These are phyloP conservation scores for Pseudococcus longispinus DNA, from an alignment of 2,888 invertebrate genomes.

Conservation along the genomic window DNA sequence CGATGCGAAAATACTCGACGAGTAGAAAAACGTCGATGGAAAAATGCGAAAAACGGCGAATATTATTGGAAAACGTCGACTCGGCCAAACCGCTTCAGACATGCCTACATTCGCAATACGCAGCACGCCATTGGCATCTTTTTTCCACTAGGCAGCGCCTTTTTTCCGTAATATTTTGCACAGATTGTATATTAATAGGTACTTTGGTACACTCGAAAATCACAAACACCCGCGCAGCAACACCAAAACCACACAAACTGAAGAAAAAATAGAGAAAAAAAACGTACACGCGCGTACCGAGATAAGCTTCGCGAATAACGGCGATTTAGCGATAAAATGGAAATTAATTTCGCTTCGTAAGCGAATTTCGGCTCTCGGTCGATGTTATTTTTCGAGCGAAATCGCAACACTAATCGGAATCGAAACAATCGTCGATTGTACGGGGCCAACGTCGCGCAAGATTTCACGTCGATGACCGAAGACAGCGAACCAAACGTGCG, in stretches of 20 bases:
- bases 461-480: constrained; percentile 16
- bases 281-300: background rate
- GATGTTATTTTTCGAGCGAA: background rate
- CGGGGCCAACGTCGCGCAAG: background rate
- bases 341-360: background rate
- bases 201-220: background rate
- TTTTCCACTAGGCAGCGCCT: background rate
- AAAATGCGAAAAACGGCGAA: background rate
- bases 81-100: constrained; percentile 24
- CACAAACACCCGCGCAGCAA: background rate
- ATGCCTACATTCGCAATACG: constrained; percentile 22
- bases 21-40: constrained; percentile 12
- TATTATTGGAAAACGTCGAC: constrained; percentile 29
- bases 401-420: constrained; percentile 8
- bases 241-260: background rate
- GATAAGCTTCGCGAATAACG: background rate
- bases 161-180: no score
- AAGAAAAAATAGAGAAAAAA: background rate
- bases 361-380: background rate
- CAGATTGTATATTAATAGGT: no score
- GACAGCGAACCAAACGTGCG: background rate
- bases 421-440: constrained; percentile 15
- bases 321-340: background rate
- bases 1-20: constrained; percentile 12
- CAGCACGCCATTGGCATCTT: constrained; percentile 29